phyloP scores from a whole-genome alignment of 2,888 invertebrate genomes.

The Germaria angustata region DNA sequence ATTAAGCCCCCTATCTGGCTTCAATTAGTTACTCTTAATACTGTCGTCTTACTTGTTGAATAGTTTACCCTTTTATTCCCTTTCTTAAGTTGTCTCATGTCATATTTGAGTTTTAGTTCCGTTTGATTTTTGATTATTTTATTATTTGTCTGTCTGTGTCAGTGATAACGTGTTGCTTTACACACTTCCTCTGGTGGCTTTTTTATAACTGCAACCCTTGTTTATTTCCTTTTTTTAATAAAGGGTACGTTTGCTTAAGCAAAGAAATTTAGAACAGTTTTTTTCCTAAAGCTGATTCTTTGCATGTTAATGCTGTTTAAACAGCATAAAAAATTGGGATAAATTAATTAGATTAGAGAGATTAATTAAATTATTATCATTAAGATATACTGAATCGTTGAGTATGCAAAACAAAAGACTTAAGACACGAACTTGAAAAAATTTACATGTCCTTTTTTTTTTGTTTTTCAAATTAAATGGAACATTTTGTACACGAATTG shows the following conservation, averaged over 20 bases:
- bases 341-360: neutral
- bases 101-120: constrained; percentile 7
- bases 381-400: neutral
- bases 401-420: neutral
- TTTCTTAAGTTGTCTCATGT: constrained; percentile 1
- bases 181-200: constrained; percentile 23
- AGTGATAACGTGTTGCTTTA: constrained; percentile 22
- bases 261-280: neutral
- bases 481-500: too few species aligned
- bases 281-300: neutral
- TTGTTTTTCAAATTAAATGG: too few species aligned
- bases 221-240: neutral
- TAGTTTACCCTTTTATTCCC: neutral
- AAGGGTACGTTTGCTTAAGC: constrained; percentile 28
- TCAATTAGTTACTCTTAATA: neutral
- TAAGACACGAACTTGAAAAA: neutral
- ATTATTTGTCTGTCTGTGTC: neutral
- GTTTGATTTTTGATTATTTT: neutral
- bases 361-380: neutral
- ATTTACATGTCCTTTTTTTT: too few species aligned
- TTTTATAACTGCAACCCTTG: neutral
- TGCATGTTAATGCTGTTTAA: neutral
- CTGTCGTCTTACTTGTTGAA: neutral
- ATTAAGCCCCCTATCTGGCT: neutral
- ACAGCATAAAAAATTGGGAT: too few species aligned